These are phyloP conservation scores for Petroica traversi DNA, from an alignment of 2,113 vertebrate genomes.

Conservation along the genomic window DNA sequence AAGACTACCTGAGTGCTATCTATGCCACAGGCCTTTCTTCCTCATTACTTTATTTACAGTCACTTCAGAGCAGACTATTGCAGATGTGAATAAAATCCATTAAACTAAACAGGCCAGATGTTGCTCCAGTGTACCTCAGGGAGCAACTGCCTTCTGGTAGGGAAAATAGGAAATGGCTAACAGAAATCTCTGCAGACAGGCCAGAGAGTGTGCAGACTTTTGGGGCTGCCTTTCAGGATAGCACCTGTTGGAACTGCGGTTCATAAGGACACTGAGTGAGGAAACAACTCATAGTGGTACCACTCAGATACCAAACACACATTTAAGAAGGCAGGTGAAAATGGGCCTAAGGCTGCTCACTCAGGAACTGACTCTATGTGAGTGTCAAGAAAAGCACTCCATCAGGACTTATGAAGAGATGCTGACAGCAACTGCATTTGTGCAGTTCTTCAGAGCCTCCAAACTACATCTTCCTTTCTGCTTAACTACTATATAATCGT, in stretches of 20 bases:
- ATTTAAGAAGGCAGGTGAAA: neutral
- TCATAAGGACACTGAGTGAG: neutral
- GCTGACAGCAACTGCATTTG: neutral
- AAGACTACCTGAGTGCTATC: accelerated
- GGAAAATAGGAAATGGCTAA: neutral
- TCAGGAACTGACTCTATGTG: neutral
- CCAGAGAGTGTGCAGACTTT: neutral
- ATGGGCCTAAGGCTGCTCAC: neutral
- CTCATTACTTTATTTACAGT: neutral
- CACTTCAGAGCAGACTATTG: neutral
- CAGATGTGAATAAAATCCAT: neutral
- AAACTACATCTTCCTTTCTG: neutral
- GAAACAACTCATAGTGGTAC: neutral
- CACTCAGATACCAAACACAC: neutral
- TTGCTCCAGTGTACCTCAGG: neutral
- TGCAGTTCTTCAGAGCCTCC: neutral
- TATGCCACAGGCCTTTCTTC: neutral
- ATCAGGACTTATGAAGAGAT: neutral
- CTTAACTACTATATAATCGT: neutral
- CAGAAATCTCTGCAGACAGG: neutral
- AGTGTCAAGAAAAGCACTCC: neutral
- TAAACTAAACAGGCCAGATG: neutral
- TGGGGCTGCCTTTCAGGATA: neutral
- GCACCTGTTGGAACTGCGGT: neutral
- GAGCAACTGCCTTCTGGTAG: neutral